Percentiles rank a stretch among this genome's conserved stretches.
phyloP scores from a whole-genome alignment of 1,140 invertebrate genomes.

The Listronotus bonariensis region DNA sequence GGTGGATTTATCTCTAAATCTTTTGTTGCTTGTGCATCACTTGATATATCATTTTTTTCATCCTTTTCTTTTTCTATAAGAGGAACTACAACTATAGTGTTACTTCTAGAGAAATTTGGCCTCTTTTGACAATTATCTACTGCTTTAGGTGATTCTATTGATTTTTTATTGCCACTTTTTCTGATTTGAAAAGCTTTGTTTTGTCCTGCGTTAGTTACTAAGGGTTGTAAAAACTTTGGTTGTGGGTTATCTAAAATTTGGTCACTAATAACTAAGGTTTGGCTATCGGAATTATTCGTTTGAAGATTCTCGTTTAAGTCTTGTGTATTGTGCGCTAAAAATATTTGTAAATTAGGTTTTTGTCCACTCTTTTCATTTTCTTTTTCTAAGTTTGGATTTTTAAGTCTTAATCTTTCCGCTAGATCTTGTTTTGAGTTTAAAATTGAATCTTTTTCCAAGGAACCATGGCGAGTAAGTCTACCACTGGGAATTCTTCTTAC shows the following conservation, averaged over 20 bases:
- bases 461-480: constrained; percentile 39
- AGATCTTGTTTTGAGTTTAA: constrained; percentile 61
- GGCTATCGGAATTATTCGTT: background rate
- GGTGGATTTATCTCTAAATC: background rate
- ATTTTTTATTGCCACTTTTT: constrained; percentile 34
- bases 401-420: constrained; percentile 57
- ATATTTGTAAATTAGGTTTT: constrained; percentile 62
- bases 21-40: background rate
- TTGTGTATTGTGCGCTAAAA: constrained; percentile 57
- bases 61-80: constrained; percentile 38
- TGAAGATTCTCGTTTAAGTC: constrained; percentile 41
- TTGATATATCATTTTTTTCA: background rate
- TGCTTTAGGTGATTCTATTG: constrained; percentile 12
- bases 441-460: constrained; percentile 57
- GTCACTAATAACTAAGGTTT: constrained; percentile 7
- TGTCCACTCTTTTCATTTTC: constrained; percentile 60
- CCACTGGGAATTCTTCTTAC: constrained; percentile 33
- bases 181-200: constrained; percentile 49
- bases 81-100: constrained; percentile 46
- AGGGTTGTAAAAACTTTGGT: constrained; percentile 44
- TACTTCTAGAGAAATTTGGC: constrained; percentile 24
- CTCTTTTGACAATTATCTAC: constrained; percentile 6
- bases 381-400: constrained; percentile 4
- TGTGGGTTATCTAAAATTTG: constrained; percentile 11
- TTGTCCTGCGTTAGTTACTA: constrained; percentile 26